Base-by-base conservation (phyloP, 53 echinoderm and acorn worm genomes). In the Arbacia lixula region DNA sequence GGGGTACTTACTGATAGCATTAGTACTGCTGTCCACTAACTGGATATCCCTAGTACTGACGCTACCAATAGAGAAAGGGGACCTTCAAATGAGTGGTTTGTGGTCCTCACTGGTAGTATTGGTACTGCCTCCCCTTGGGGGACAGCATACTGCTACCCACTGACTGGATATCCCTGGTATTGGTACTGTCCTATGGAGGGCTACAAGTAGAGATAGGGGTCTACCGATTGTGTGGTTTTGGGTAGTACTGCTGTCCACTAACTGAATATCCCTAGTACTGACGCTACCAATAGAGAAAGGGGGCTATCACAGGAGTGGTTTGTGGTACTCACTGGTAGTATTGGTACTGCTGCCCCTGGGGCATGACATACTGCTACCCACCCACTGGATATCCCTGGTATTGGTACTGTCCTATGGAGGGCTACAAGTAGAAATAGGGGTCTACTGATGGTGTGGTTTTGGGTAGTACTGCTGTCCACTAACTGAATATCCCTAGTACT, bases 361-460 rank as follows among this genome's bases (percentile, higher is more conserved):
- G 56, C 26, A 56, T 32, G 4, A 77, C 58, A 37, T 57, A 57
- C 22, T 37, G 37, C 1, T 34, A 3, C 41, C 24, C 53, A 5
- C 57, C 77, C 60, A 58, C 11, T 9, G 14, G 77, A 30, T 77
- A 77, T 36, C 58, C 57, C 60, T 77, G 77, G 36, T 77, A 77
- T 56, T 56, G 57, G 29, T 64, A 19, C 6, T 6, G n/a, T 4
- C 52, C 20, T n/a, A n/a, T n/a, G n/a, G n/a, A n/a, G n/a, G n/a
- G n/a, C n/a, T n/a, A n/a, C n/a, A n/a, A n/a, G n/a, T n/a, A n/a
- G n/a, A n/a, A n/a, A n/a, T n/a, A n/a, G n/a, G n/a, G n/a, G n/a
- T n/a, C n/a, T n/a, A n/a, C n/a, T n/a, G n/a, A n/a, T n/a, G n/a
- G n/a, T n/a, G n/a, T n/a, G n/a, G n/a, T n/a, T n/a, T n/a, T n/a